Evolutionary conservation across 1,140 invertebrate genomes (phyloP).

Genomic region (Hyles vespertilio): DNA sequence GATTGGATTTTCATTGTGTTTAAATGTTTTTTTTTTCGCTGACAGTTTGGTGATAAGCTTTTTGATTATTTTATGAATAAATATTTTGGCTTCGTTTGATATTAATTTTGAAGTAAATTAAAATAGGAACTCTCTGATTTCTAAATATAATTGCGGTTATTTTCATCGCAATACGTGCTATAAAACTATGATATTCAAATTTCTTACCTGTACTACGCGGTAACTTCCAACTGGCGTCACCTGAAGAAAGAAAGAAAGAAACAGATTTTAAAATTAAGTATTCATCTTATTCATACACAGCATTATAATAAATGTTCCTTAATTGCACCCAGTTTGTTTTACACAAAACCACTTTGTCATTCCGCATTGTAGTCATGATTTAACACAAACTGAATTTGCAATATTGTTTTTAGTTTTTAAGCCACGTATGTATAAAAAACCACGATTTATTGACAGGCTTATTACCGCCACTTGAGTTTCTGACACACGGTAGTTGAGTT

Average conservation of each 20-base stretch:
- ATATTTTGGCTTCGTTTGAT: background rate
- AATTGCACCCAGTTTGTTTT: no score
- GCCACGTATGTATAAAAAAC: constrained; percentile 19
- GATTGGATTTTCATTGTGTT: constrained; percentile 36
- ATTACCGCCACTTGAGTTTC: constrained; percentile 35
- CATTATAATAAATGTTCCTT: no score
- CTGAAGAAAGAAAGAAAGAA: no score
- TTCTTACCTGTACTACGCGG: no score
- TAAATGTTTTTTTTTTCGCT: constrained; percentile 16
- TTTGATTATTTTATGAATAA: background rate
- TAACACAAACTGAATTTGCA: no score
- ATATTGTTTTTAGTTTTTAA: constrained; percentile 7
- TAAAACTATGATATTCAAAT: no score
- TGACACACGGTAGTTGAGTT: constrained; percentile 22
- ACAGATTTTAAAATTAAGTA: no score
- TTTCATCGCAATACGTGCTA: constrained; percentile 9
- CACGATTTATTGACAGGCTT: constrained; percentile 49
- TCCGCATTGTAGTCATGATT: no score
- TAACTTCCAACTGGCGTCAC: no score
- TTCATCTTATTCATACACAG: no score
- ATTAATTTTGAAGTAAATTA: no score
- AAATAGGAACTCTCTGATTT: background rate
- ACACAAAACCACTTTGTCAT: no score
- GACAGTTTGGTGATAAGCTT: constrained; percentile 1
- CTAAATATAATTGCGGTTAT: constrained; percentile 3